Conservation (phyloP, 2,113 vertebrate species). For the Pimephales promelas region DNA sequence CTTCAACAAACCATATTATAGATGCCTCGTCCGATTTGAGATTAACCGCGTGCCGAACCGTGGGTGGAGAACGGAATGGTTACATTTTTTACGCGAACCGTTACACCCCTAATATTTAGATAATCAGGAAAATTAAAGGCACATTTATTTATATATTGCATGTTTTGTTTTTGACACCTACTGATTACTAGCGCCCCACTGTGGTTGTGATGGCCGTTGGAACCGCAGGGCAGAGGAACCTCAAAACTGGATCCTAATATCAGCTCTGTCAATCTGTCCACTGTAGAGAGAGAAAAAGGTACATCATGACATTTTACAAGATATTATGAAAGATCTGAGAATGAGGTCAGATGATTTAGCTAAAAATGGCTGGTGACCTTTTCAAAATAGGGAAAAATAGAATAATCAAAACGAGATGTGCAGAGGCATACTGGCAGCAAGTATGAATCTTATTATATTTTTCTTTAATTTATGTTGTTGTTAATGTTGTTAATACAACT, state of each 20-base stretch:
- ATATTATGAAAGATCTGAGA: not conserved
- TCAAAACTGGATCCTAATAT: conserved; percentile 75
- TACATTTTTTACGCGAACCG: too few species aligned
- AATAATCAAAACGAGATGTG: rapidly evolving
- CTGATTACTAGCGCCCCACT: conserved; percentile 68
- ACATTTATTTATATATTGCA: not conserved
- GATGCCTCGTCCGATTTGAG: too few species aligned
- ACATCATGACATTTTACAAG: not conserved
- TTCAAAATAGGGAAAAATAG: not conserved
- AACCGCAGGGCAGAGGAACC: conserved; percentile 56
- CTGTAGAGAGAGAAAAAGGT: conserved; percentile 61
- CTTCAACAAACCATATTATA: too few species aligned
- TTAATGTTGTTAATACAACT: too few species aligned
- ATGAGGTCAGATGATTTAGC: not conserved
- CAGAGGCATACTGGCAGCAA: not conserved
- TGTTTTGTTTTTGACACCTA: conserved; percentile 68
- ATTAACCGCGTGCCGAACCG: too few species aligned
- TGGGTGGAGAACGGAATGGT: too few species aligned
- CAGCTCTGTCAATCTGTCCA: conserved; percentile 85
- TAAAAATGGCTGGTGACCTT: not conserved
- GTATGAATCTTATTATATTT: not conserved
- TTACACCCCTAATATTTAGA: not conserved
- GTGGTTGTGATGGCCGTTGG: conserved; percentile 68
- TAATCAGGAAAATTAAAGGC: not conserved
- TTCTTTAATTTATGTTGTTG: not conserved